A percentile compares a stretch with the other conserved stretches of the same genome.
These are phyloP conservation scores for Drosophila lini DNA, from an alignment of 1,140 invertebrate genomes.

Conservation along the genomic window DNA sequence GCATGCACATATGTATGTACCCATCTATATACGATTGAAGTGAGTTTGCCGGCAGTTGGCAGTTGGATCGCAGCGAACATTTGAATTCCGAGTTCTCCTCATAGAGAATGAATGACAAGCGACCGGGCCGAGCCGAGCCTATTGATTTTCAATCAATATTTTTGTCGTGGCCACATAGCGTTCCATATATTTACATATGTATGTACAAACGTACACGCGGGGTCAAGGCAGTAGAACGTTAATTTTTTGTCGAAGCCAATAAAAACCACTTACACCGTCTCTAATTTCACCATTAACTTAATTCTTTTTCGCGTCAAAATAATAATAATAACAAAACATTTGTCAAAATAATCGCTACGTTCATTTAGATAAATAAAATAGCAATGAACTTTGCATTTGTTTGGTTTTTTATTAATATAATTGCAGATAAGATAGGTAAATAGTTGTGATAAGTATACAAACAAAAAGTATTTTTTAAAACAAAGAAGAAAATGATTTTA, in stretches of 20 bases:
- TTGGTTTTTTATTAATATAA: slow-evolving; percentile 5
- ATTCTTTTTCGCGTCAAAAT: not conserved
- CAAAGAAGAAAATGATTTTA: too few relatives aligned
- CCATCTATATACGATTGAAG: slow-evolving; percentile 31
- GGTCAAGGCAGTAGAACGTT: slow-evolving; percentile 18
- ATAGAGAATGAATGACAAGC: slow-evolving; percentile 55
- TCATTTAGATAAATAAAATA: slow-evolving; percentile 31
- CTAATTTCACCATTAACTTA: not conserved
- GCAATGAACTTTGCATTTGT: slow-evolving; percentile 20
- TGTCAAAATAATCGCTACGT: slow-evolving; percentile 24
- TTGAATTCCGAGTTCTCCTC: slow-evolving; percentile 33
- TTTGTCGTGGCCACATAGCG: slow-evolving; percentile 49
- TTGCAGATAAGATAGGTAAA: slow-evolving; percentile 14
- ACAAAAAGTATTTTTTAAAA: not conserved
- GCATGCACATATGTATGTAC: slow-evolving; percentile 20
- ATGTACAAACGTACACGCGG: slow-evolving; percentile 1
- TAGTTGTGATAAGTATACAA: slow-evolving; percentile 8
- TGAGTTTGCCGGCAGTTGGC: slow-evolving; percentile 56
- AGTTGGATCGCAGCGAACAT: slow-evolving; percentile 32
- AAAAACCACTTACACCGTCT: not conserved
- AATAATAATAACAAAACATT: slow-evolving; percentile 38
- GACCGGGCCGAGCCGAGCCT: slow-evolving; percentile 32
- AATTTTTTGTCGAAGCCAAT: not conserved
- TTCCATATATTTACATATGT: slow-evolving; percentile 22
- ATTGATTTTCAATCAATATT: slow-evolving; percentile 83